Evolutionary conservation across 2,113 vertebrate species (phyloP), one percentile per base, ranked within the genome.

Genomic region (Cololabis saira): DNA sequence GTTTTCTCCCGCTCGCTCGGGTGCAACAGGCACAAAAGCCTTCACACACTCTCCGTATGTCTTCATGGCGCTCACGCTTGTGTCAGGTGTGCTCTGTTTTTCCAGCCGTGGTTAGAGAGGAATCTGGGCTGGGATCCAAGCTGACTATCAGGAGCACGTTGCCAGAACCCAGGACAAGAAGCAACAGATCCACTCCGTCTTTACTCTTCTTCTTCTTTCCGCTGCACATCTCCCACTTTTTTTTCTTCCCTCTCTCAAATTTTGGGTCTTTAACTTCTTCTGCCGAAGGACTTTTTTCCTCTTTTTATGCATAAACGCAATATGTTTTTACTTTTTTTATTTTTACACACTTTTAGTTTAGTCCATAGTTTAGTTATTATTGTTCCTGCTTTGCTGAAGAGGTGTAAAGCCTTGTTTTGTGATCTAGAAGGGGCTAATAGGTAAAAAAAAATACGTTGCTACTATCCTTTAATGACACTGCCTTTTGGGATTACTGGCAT

Each of bases 41-140:
- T 54, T 45, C 16, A 12, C 49, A 12, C 49, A 6, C 66, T 58
- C 79, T 82, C 76, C 13, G 12, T 73, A 86, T 82, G 89, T 89
- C 72, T 80, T 80, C 84, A 84, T 78, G 80, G 83, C 91, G 78
- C 95, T 91, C 94, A 90, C 24, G 24, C 85, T 92, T 93, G 37
- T 88, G 86, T 83, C 84, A 95, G 94, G 94, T 95, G 94, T 95
- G 94, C 93, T 93, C 74, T 92, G 91, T 92, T 93, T 90, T 93
- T 90, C 84, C 81, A 89, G 86, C 83, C 81, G 61, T 85, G 65
- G 84, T 24, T 57, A 87, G 75, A 89, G 78, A 90, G 88, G 90
- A 93, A 93, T 93, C 83, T 92, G 83, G 92, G 92, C 87, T 17
- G 1, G 41, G 47, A 81, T 90, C 92, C 90, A 92, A 90, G 67